Percentiles rank a stretch among this genome's conserved stretches.
Conservation (phyloP, 2,113 vertebrate genomes). For the Bos indicus region DNA sequence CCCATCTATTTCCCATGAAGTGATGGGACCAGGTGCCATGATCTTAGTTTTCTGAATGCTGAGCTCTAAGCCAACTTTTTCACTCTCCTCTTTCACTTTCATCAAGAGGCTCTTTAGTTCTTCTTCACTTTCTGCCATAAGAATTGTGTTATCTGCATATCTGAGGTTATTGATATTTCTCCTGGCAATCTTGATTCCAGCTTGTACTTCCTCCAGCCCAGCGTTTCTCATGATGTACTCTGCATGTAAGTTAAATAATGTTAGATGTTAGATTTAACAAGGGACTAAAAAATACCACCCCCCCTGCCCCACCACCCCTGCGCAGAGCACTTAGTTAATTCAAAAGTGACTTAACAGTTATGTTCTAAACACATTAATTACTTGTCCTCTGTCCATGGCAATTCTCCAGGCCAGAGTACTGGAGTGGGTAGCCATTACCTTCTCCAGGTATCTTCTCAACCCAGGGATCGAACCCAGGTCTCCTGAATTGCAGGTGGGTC, state of each 20-base stretch:
- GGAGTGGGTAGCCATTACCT: neutral
- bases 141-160: neutral
- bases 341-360: neutral
- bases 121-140: neutral
- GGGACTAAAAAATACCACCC: neutral
- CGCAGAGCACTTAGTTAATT: neutral
- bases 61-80: neutral
- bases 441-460: neutral
- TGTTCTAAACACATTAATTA: neutral
- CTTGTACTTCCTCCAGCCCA: neutral
- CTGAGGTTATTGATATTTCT: neutral
- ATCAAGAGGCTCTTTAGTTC: neutral
- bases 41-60: neutral
- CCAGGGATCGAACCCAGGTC: neutral
- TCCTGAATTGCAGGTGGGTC: neutral
- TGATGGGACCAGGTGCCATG: neutral
- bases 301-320: accelerated
- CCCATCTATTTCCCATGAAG: neutral
- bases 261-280: neutral
- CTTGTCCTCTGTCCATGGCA: neutral
- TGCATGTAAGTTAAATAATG: neutral
- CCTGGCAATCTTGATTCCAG: neutral
- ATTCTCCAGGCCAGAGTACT: neutral
- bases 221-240: neutral
- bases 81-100: neutral